Base-by-base conservation (phyloP, 2,113 vertebrate genomes). In the Upupa epops region DNA sequence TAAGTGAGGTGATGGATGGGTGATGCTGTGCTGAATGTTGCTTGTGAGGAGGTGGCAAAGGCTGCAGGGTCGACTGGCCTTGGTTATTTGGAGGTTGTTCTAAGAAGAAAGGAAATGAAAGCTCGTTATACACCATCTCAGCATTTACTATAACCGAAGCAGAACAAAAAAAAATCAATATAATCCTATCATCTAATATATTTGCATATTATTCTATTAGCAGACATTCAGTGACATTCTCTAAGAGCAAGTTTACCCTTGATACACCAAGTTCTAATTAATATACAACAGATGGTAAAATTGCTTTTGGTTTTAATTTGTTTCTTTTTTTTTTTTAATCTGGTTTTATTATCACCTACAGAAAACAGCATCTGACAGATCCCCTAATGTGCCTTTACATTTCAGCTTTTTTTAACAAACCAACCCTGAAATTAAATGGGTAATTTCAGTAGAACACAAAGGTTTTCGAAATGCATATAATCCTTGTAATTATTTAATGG, bases 1-100 rank as follows among this genome's bases (percentile, higher is more conserved):
- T 99, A 97, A 99, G 98, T 69, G 99, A 99, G 88, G 99, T 99
- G 98, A 99, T 98, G 96, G 99, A 99, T 66, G 98, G 98, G 48
- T 97, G 98, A 86, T 98, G 97, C 95, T 98, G 98, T 64, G 97
- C 89, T 40, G 98, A 98, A 95, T 99, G 98, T 93, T 98, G 99
- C 97, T 98, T 99, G 94, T 99, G 98, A 90, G 98, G 96, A 90
- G 98, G 98, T 32, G 98, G 98, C 82, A 98, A 97, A 77, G 98
- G 98, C 88, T 99, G 98, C 92, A 99, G 98, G 72, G 98, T 98
- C 80, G 99, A 98, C 61, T 98, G 98, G 96, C 98, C 98, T 98
- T 98, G 98, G 82, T 98, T 98, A 96, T 97, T 98, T 63, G 98
- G 97, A 93, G 98, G 98, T 98, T 98, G 98, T 89, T 99, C 99